Evolutionary conservation across 2,888 invertebrate genomes (phyloP).

Genomic region (Microctonus aethiopoides): DNA sequence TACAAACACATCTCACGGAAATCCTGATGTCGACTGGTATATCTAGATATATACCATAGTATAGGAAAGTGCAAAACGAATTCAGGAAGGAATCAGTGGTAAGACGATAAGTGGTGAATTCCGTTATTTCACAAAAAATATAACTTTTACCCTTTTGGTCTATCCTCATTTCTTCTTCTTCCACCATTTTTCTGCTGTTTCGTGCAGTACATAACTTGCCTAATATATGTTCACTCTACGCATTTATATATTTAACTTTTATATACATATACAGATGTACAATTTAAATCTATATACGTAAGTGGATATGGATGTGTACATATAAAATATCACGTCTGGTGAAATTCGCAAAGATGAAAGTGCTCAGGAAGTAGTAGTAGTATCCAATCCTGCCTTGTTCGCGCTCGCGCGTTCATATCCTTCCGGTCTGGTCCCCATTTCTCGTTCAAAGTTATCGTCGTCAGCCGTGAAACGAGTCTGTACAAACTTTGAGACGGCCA

Average conservation of each 20-base stretch:
- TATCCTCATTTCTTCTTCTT: conserved; percentile 12
- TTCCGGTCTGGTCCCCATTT: neutral
- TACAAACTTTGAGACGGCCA: conserved; percentile 46
- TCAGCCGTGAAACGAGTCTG: conserved; percentile 48
- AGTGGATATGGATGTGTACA: neutral
- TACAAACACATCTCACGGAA: conserved; percentile 41
- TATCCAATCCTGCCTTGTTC: neutral
- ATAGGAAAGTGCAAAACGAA: conserved; percentile 39
- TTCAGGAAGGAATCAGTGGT: conserved; percentile 48
- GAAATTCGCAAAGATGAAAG: conserved; percentile 20
- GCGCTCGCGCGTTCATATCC: neutral
- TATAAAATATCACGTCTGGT: conserved; percentile 11
- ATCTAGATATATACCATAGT: neutral
- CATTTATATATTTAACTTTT: neutral
- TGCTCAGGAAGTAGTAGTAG: conserved; percentile 7
- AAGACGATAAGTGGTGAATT: conserved; percentile 50
- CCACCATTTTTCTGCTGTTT: neutral
- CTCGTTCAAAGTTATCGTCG: conserved; percentile 41
- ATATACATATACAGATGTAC: no score
- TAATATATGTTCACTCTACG: neutral
- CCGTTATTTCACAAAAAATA: conserved; percentile 46
- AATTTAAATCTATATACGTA: neutral
- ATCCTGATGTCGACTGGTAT: conserved; percentile 37
- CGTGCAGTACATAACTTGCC: neutral
- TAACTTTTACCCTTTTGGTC: conserved; percentile 35